Percentiles rank a stretch among this genome's conserved stretches.
Conservation (phyloP, 1,140 invertebrate species). For the Plutomurus gul region DNA sequence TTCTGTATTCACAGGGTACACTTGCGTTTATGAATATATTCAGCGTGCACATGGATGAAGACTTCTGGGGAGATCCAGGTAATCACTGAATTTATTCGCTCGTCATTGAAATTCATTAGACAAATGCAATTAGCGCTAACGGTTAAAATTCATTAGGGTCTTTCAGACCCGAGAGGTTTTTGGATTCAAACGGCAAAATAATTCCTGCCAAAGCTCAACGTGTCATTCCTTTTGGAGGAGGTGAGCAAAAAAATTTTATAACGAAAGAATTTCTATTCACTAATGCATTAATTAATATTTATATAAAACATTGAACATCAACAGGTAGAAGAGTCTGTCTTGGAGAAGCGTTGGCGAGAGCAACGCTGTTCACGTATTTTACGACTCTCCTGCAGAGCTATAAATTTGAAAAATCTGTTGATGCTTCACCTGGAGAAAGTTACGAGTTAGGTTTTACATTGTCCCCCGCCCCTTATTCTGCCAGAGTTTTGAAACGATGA, state of each 20-base stretch:
- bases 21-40: constrained; percentile 24
- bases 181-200: constrained; percentile 34
- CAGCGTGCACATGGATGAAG: constrained; percentile 32
- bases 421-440: not conserved
- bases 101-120: no score
- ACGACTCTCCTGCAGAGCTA: constrained; percentile 77
- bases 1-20: not conserved
- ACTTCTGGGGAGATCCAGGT: constrained; percentile 44
- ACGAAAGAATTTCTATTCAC: no score
- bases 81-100: no score
- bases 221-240: constrained; percentile 44
- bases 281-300: no score
- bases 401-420: constrained; percentile 59
- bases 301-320: not conserved
- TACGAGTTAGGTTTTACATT: not conserved
- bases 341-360: constrained; percentile 71
- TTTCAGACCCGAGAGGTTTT: constrained; percentile 43
- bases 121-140: no score
- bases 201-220: constrained; percentile 15
- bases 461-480: not conserved
- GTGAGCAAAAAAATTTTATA: no score
- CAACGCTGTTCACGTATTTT: constrained; percentile 71
- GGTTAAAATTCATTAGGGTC: no score
- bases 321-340: constrained; percentile 80
- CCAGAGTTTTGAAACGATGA: not conserved